These are phyloP conservation scores for Danaus plexippus DNA, from an alignment of 1,140 invertebrate species.

Conservation along the genomic window DNA sequence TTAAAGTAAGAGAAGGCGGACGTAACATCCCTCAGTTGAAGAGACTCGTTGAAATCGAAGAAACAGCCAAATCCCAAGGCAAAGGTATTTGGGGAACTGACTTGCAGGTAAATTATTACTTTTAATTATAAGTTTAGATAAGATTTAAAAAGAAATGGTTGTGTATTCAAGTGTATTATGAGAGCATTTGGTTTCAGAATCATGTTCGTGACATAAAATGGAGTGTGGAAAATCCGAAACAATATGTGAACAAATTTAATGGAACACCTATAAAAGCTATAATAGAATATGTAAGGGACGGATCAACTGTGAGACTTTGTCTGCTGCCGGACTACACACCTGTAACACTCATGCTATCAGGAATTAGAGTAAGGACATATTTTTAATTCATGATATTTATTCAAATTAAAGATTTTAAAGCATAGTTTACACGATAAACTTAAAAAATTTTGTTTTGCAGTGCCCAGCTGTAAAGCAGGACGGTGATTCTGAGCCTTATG, in stretches of 20 bases:
- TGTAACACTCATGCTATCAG: constrained; percentile 94
- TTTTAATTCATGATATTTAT: too few relatives aligned
- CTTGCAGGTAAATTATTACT: constrained; percentile 35
- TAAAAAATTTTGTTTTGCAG: constrained; percentile 23
- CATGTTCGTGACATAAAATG: constrained; percentile 88
- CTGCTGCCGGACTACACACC: constrained; percentile 89
- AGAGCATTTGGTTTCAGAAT: constrained; percentile 52
- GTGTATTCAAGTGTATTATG: background rate
- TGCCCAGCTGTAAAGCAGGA: constrained; percentile 60
- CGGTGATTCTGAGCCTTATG: constrained; percentile 70
- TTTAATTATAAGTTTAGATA: constrained; percentile 6
- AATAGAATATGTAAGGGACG: constrained; percentile 96
- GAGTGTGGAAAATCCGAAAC: constrained; percentile 82
- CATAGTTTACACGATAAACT: background rate
- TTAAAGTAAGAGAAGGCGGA: constrained; percentile 85
- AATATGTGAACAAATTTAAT: constrained; percentile 75
- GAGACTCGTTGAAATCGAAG: constrained; percentile 89
- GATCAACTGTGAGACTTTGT: constrained; percentile 93
- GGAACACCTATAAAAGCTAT: constrained; percentile 76
- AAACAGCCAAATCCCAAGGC: constrained; percentile 86
- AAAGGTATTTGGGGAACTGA: constrained; percentile 87
- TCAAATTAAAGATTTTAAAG: background rate
- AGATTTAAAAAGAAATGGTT: constrained; percentile 20
- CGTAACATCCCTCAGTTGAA: constrained; percentile 75
- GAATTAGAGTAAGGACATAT: constrained; percentile 81